phyloP scores from a whole-genome alignment of 2,113 vertebrate genomes.

The Panurus biarmicus region DNA sequence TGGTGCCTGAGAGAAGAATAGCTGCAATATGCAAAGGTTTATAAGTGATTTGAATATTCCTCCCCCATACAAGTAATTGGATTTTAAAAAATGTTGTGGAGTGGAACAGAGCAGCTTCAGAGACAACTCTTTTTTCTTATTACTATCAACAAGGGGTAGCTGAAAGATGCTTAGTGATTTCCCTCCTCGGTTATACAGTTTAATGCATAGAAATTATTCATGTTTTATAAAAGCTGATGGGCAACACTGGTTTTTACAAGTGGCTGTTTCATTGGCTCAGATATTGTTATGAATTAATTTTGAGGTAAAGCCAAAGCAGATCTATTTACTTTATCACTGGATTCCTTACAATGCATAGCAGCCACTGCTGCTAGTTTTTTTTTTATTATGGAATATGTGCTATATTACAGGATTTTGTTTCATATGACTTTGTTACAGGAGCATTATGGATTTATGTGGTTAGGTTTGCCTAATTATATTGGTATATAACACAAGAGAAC shows the following conservation, averaged over 20 bases:
- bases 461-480: not conserved
- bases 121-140: not conserved
- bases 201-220: not conserved
- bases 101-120: not conserved
- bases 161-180: not conserved
- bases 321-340: not conserved
- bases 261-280: slow-evolving; percentile 8
- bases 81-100: not conserved
- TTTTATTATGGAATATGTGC: not conserved
- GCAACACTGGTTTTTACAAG: not conserved
- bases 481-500: not conserved
- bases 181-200: not conserved
- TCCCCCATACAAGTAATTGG: not conserved
- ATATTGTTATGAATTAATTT: slow-evolving; percentile 24
- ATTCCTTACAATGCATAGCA: not conserved
- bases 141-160: not conserved
- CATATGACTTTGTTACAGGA: not conserved
- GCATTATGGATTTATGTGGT: not conserved
- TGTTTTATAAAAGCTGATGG: not conserved
- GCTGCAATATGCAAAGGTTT: not conserved
- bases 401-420: not conserved
- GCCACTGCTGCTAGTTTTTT: not conserved
- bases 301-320: not conserved
- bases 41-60: not conserved
- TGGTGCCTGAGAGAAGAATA: not conserved